Evolutionary conservation across 1,140 invertebrate genomes (phyloP).

Genomic region (Gonioctena quinquepunctata): DNA sequence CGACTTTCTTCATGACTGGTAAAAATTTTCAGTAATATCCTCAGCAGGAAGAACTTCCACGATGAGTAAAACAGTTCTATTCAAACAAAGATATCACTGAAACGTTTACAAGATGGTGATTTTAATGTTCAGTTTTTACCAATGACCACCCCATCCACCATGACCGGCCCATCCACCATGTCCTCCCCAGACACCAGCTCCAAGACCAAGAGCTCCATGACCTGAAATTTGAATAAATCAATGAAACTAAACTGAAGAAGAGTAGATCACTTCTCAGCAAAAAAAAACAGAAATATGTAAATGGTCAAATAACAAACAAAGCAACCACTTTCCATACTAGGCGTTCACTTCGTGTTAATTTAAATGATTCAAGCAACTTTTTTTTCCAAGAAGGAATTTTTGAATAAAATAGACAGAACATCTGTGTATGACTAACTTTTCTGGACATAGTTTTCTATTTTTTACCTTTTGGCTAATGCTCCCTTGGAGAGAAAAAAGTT

Average conservation of each 20-base stretch:
- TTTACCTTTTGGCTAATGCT: too few species aligned
- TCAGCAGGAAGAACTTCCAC: not conserved
- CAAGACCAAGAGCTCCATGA: not conserved
- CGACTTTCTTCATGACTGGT: not conserved
- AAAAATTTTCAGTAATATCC: slow-evolving; percentile 16
- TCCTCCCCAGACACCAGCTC: not conserved
- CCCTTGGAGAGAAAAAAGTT: too few species aligned
- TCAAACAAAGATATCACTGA: not conserved
- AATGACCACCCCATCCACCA: slow-evolving; percentile 2
- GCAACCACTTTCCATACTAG: too few species aligned
- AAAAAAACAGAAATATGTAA: too few species aligned
- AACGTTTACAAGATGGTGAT: slow-evolving; percentile 1
- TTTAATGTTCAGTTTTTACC: slow-evolving; percentile 6
- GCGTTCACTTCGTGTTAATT: too few species aligned
- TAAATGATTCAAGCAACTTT: too few species aligned
- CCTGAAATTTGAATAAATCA: not conserved
- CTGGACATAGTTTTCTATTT: too few species aligned
- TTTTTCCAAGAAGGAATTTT: too few species aligned
- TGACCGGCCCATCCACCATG: not conserved
- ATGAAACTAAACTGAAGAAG: not conserved
- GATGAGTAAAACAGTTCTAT: not conserved
- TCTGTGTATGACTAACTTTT: too few species aligned
- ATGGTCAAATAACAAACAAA: too few species aligned
- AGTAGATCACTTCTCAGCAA: not conserved
- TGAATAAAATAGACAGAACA: too few species aligned